These are phyloP conservation scores for Neocrepidodera transversa DNA, from an alignment of 2,888 invertebrate genomes.

Conservation along the genomic window DNA sequence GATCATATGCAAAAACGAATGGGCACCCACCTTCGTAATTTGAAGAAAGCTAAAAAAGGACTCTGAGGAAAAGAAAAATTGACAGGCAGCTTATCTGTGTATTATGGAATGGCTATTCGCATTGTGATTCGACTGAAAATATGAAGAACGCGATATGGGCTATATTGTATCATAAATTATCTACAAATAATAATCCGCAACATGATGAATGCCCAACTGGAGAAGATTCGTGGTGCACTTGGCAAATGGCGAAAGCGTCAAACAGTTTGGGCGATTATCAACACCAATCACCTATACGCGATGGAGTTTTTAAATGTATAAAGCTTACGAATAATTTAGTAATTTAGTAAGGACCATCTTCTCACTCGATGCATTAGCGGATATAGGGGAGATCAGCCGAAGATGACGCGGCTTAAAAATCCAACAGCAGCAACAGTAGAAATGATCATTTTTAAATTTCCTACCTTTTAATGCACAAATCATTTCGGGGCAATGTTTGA, in stretches of 20 bases:
- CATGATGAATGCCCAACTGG: not conserved
- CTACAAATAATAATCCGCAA: not conserved
- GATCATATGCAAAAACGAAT: conserved; percentile 41
- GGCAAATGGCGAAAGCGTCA: not conserved
- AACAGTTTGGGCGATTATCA: too few relatives aligned
- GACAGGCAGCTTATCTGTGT: not conserved
- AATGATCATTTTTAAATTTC: too few relatives aligned
- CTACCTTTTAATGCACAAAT: too few relatives aligned
- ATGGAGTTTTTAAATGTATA: too few relatives aligned
- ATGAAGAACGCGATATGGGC: not conserved
- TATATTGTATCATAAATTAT: not conserved
- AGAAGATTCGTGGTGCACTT: not conserved
- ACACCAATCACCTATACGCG: too few relatives aligned
- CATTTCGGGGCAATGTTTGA: too few relatives aligned
- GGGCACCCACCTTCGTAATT: conserved; percentile 38
- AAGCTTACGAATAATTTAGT: too few relatives aligned
- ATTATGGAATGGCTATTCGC: not conserved
- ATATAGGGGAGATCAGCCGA: too few relatives aligned
- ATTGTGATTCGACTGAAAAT: not conserved
- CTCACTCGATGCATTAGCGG: too few relatives aligned
- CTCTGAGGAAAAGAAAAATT: not conserved
- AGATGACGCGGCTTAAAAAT: too few relatives aligned
- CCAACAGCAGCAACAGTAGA: too few relatives aligned
- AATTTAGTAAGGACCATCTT: too few relatives aligned
- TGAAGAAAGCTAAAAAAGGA: not conserved